Base-by-base conservation (phyloP, 2,888 invertebrate species). In the Pseudococcus viburni region DNA sequence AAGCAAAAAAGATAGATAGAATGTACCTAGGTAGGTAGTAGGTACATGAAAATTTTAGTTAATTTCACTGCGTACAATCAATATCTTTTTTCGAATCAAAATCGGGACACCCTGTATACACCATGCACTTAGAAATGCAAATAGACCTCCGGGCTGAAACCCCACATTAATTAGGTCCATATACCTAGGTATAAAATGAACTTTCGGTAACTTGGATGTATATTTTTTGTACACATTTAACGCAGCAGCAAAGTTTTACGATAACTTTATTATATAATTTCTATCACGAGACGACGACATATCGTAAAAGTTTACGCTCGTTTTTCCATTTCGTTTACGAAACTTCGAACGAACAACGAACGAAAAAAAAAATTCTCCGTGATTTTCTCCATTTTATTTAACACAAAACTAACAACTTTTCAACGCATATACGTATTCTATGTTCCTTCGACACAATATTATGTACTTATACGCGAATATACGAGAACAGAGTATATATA, bases 191-290 rank as follows among this genome's bases (percentile, higher is more conserved):
- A 42, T 33, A 39, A 33, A 33, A 33, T 73, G 33, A 26, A 73
- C 26, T 73, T 73, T 73, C 17, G 22, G 22, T 64, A 64, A 68
- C 68, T 22, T 26, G 11, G 73, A 15, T 7, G 0, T 5, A 17
- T 7, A 4, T 17, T 33, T 33, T 33, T 17, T 73, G 22, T 64
- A 64, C 64, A 64, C 64, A 22, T 22, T 64, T 22, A 22, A 1
- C 22, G 9, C 73, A 33, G 33, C 15, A 33, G 73, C 6, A 39
- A 73, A 73, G 73, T 73, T 73, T 33, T 8, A 33, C 33, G 15
- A 73, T 17, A 33, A 73, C 73, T 73, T 73, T 73, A 33, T 73
- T 73, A 73, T 33, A 26, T 73, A 73, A 73, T 73, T 73, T 26
- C 33, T 33, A 73, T 73, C 33, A 15, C 73, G 9, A 17, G n/a